Evolutionary conservation across 2,888 invertebrate species (phyloP).

Genomic region (Drosophila paranaensis): DNA sequence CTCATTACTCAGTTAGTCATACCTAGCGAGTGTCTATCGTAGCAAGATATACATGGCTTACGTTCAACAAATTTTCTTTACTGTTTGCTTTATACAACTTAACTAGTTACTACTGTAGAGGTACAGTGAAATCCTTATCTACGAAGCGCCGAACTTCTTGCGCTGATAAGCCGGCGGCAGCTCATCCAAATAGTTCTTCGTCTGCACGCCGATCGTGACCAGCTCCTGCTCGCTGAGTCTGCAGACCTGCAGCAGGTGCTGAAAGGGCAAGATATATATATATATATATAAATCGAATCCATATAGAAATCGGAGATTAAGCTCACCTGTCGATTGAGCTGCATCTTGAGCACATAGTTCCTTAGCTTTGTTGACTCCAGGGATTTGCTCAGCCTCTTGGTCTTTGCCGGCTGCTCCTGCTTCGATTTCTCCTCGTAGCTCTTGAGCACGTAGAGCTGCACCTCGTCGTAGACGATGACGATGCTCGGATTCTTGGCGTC

Average conservation of each 20-base stretch:
- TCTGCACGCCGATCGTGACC: constrained; percentile 91
- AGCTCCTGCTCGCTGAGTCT: constrained; percentile 89
- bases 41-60: constrained; percentile 12
- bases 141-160: constrained; percentile 87
- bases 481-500: constrained; percentile 88
- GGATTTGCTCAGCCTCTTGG: constrained; percentile 72
- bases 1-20: neutral
- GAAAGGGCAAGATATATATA: constrained; percentile 36
- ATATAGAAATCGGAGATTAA: too few relatives aligned
- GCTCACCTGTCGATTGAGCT: constrained; percentile 62
- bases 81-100: constrained; percentile 34
- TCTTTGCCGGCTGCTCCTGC: constrained; percentile 79
- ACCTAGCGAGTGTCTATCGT: neutral
- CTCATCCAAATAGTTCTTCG: constrained; percentile 88
- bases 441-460: constrained; percentile 85
- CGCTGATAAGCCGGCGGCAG: constrained; percentile 89
- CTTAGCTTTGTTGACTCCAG: constrained; percentile 18
- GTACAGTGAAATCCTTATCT: constrained; percentile 25
- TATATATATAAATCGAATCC: too few relatives aligned
- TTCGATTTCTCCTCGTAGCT: constrained; percentile 30
- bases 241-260: constrained; percentile 91
- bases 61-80: constrained; percentile 14
- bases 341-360: constrained; percentile 32
- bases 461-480: constrained; percentile 90
- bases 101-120: constrained; percentile 32